Evolutionary conservation across 2,797 vertebrate species (phyloP).

Genomic region (Lagorchestes hirsutus): DNA sequence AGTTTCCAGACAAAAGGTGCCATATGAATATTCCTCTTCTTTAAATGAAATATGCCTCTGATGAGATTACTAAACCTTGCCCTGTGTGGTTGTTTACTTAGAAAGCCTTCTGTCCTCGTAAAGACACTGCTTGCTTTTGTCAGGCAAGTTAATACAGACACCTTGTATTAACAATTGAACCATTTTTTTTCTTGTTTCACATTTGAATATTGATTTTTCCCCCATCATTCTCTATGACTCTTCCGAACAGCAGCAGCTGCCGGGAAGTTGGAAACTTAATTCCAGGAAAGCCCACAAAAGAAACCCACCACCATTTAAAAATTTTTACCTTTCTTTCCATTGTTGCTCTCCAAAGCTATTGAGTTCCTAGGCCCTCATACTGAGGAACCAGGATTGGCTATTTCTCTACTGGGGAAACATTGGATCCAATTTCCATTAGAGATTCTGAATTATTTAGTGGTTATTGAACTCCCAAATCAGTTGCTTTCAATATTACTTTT

Average conservation of each 20-base stretch:
- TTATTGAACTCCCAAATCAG: conserved; percentile 74
- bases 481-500: conserved; percentile 62
- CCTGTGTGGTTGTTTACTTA: conserved; percentile 69
- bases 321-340: conserved; percentile 78
- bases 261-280: conserved; percentile 68
- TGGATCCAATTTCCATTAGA: conserved; percentile 86
- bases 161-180: conserved; percentile 49
- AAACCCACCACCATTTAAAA: conserved; percentile 73
- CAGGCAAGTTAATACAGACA: conserved; percentile 69
- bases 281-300: conserved; percentile 77
- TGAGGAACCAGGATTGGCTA: conserved; percentile 63
- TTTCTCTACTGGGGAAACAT: conserved; percentile 15
- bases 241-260: conserved; percentile 64
- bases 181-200: conserved; percentile 72
- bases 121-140: conserved; percentile 58
- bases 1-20: conserved; percentile 64
- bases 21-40: conserved; percentile 67
- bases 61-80: conserved; percentile 48
- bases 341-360: conserved; percentile 71
- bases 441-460: conserved; percentile 87
- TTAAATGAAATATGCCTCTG: conserved; percentile 58
- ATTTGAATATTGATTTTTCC: conserved; percentile 80
- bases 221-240: conserved; percentile 20
- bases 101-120: conserved; percentile 56
- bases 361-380: conserved; percentile 71